Percentiles rank a stretch among this genome's conserved stretches.
phyloP scores from a whole-genome alignment of 2,888 invertebrate species.

The Trachelus iudaicus region DNA sequence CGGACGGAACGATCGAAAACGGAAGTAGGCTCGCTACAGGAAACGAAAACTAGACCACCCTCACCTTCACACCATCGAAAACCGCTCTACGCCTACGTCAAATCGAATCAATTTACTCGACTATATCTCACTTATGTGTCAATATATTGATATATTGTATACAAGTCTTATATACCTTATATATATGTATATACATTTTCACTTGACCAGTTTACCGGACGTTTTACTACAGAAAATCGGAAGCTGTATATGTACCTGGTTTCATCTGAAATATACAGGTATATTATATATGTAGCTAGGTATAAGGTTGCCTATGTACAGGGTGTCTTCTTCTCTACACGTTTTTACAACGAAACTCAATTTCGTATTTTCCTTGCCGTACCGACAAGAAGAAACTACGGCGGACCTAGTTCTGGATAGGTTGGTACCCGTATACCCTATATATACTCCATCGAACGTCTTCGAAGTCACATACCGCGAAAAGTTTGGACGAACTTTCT shows the following conservation, averaged over 20 bases:
- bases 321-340: not conserved
- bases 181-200: too few relatives aligned
- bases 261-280: not conserved
- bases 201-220: too few relatives aligned
- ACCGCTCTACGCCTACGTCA: conserved; percentile 23
- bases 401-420: not conserved
- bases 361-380: not conserved
- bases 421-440: not conserved
- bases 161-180: too few relatives aligned
- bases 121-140: not conserved
- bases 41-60: conserved; percentile 41
- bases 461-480: not conserved
- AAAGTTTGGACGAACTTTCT: not conserved
- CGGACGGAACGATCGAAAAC: conserved; percentile 15
- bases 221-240: not conserved
- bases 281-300: not conserved
- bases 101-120: conserved; percentile 32
- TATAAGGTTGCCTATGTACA: not conserved
- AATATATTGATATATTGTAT: not conserved
- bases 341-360: not conserved
- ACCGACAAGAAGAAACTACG: not conserved
- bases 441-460: not conserved
- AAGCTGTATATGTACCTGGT: not conserved
- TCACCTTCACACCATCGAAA: conserved; percentile 5
- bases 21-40: conserved; percentile 39